A percentile compares a stretch with the other conserved stretches of the same genome.
phyloP scores from a whole-genome alignment of 2,797 vertebrate species.

The Botia kubotai region DNA sequence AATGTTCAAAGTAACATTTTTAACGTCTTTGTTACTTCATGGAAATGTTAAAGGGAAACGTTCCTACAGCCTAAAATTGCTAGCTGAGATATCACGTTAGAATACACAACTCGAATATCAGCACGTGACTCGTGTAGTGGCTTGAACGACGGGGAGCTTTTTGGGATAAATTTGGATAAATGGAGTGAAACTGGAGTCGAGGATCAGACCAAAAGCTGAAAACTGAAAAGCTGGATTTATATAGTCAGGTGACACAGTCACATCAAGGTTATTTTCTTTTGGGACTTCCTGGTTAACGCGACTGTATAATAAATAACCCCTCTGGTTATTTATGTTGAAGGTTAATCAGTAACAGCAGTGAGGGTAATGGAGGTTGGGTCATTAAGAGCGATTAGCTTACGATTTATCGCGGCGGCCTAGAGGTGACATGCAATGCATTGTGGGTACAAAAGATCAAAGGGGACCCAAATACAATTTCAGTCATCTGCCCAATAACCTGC shows the following conservation, averaged over 20 bases:
- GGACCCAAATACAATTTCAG: background rate
- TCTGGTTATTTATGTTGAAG: conserved; percentile 22
- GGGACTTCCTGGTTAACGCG: background rate
- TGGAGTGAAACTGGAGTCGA: background rate
- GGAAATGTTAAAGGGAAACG: no score
- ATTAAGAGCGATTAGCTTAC: conserved; percentile 4
- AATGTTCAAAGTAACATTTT: no score
- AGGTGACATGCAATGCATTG: background rate
- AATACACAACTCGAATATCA: conserved; percentile 69
- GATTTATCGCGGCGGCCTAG: background rate
- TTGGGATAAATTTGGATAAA: background rate
- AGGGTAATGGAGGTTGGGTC: background rate
- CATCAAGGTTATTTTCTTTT: conserved; percentile 58
- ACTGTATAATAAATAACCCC: no score
- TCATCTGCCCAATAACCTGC: background rate
- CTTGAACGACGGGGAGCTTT: background rate
- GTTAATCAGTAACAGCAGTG: conserved; percentile 4
- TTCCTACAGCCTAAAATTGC: no score
- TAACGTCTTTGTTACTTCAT: no score
- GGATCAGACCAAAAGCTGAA: background rate
- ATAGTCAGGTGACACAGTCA: background rate
- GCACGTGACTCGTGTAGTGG: background rate
- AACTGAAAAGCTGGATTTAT: background rate
- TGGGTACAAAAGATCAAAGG: conserved; percentile 1
- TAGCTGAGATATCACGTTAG: conserved; percentile 58